These are phyloP conservation scores for Panulirus ornatus DNA, from an alignment of 1,140 invertebrate species.

Conservation along the genomic window DNA sequence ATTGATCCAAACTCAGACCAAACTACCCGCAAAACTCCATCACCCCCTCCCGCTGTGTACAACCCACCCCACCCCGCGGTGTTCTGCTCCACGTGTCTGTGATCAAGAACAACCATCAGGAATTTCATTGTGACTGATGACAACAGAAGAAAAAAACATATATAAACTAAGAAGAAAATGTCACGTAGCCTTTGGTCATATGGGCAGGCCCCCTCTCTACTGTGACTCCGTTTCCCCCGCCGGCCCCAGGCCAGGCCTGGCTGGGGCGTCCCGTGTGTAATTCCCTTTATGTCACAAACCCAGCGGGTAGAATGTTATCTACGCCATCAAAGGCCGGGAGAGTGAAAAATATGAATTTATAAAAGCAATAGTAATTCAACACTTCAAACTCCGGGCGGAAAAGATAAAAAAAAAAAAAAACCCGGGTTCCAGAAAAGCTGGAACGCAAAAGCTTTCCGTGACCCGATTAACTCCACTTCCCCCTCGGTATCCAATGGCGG, in stretches of 20 bases:
- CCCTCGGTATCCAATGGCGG: conserved; percentile 60
- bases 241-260: not conserved
- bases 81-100: no score
- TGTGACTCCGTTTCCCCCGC: not conserved
- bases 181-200: not conserved
- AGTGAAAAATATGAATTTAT: not conserved
- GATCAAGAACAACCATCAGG: not conserved
- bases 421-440: not conserved
- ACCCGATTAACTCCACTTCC: conserved; percentile 57
- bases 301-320: no score
- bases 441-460: conserved; percentile 11
- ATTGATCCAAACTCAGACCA: conserved; percentile 18
- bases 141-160: no score
- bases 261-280: not conserved
- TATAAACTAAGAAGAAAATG: not conserved
- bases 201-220: not conserved
- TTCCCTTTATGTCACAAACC: no score
- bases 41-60: no score
- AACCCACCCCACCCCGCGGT: no score
- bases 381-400: no score
- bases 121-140: not conserved
- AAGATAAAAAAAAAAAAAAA: conserved; percentile 24
- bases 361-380: not conserved
- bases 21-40: no score
- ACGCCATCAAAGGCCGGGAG: no score